Evolutionary conservation across 30 jellyfish, hydroid and myxozoan species (phyloP), one percentile per base, ranked within the genome.

Genomic region (Aurelia aurita): DNA sequence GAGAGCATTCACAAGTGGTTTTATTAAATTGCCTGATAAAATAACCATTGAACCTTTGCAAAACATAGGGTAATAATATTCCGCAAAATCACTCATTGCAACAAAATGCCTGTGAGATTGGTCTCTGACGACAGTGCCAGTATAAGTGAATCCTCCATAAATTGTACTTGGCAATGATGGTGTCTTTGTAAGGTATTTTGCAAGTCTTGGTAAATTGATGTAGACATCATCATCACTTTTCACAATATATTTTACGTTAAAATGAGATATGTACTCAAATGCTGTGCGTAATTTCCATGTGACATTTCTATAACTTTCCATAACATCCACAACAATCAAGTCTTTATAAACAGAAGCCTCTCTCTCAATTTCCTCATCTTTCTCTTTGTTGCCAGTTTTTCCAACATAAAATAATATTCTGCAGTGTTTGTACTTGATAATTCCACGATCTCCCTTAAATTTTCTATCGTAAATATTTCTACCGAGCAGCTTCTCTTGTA

Each of bases 151-250:
- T 39, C 97, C 97, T 6, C 94, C 97, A 64, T 89, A 89, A 59
- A 80, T 23, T 23, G 78, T 51, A 6, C 16, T 35, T 46, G 89
- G 78, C 13, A 88, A 57, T 11, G 72, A 66, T 21, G 69, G 62
- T 11, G 74, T 87, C 8, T 32, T 22, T 6, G 76, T 79, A 3
- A 89, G 70, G 39, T 72, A 74, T 29, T 63, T 32, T 39, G 84
- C 49, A 60, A 89, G 87, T 43, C 84, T 73, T 25, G 85, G 83
- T 21, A 89, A 35, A 55, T 89, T 46, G 18, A 89, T 66, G 35
- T 80, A 89, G 22, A 89, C 90, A 82, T 89, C 97, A 89, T 89
- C 93, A 39, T 89, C 97, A 25, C 95, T 57, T 75, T 89, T 89
- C 9, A 89, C 53, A 15, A 89, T 65, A 69, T 43, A 89, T 61